Base-by-base conservation (phyloP, 53 echinoderm and acorn worm genomes). In the Antedon mediterranea region DNA sequence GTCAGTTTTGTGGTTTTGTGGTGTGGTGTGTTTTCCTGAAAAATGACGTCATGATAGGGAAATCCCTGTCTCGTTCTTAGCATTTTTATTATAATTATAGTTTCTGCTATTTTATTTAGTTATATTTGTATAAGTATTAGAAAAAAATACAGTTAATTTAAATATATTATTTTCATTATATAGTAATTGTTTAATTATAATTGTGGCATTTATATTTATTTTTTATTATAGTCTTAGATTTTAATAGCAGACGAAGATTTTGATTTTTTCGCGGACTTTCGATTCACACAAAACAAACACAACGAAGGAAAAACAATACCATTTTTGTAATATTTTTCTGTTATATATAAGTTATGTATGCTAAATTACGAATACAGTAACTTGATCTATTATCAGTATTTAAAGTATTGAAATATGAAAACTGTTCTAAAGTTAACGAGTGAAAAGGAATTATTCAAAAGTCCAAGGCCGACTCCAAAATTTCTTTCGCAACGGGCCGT, bases 391-490 rank as follows among this genome's bases (percentile, higher is more conserved):
- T 18, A 2, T 57, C 57, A 57, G 23, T 57, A 57, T 57, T 57
- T 15, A 18, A 2, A 57, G 20, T 57, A 57, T 8, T 57, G 9
- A 23, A 57, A 3, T 9, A 57, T 57, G 57, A 57, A 57, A 18
- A 57, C 23, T 57, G 57, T 57, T 26, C 15, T 57, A 23, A 26
- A 57, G 9, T 23, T 57, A 23, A 26, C 14, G 23, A 26, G 14
- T 57, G 57, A 57, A 57, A 57, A 57, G 13, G 57, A 57, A 2
- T 57, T 57, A 18, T 87, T 87, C 79, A 77, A 76, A 75, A 90
- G 88, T 44, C 93, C 93, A 28, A 84, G 90, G 72, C 93, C 93
- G 32, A 79, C 88, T 5, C 93, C 93, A 26, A 88, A 88, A 85
- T 93, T 93, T 72, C 37, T 88, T 20, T 81, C 82, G 29, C 90